A percentile compares a stretch with the other conserved stretches of the same genome.
Evolutionary conservation across 2,888 invertebrate genomes (phyloP).

Genomic region (Limnephilus rhombicus): DNA sequence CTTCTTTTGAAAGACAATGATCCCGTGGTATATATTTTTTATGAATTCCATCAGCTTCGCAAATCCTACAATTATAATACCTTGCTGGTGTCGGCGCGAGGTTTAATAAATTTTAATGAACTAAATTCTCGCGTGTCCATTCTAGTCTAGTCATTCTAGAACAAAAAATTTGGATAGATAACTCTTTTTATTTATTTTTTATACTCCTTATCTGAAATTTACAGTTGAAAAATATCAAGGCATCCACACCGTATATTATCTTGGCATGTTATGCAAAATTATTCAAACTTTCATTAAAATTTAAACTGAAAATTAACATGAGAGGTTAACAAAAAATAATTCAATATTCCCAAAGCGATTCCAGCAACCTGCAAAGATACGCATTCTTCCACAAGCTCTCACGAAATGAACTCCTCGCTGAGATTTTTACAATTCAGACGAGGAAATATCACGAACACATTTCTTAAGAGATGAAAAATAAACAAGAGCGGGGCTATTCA

Average conservation of each 20-base stretch:
- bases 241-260: background rate
- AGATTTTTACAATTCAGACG: conserved; percentile 49
- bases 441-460: conserved; percentile 55
- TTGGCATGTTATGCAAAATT: background rate
- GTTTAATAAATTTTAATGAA: too few species aligned
- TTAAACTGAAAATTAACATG: background rate
- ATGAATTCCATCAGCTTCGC: too few species aligned
- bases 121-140: background rate
- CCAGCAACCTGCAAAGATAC: background rate
- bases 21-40: too few species aligned
- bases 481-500: conserved; percentile 57
- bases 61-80: too few species aligned
- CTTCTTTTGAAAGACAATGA: too few species aligned
- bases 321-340: background rate
- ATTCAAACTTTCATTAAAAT: background rate
- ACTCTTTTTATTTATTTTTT: too few species aligned
- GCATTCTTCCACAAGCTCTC: conserved; percentile 26
- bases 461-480: conserved; percentile 62
- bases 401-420: conserved; percentile 46
- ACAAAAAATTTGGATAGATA: too few species aligned
- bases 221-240: background rate
- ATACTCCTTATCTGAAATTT: too few species aligned
- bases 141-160: background rate
- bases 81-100: too few species aligned
- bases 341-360: conserved; percentile 16